Conservation (phyloP, 1,140 invertebrate genomes). For the Drosophila oshimai region DNA sequence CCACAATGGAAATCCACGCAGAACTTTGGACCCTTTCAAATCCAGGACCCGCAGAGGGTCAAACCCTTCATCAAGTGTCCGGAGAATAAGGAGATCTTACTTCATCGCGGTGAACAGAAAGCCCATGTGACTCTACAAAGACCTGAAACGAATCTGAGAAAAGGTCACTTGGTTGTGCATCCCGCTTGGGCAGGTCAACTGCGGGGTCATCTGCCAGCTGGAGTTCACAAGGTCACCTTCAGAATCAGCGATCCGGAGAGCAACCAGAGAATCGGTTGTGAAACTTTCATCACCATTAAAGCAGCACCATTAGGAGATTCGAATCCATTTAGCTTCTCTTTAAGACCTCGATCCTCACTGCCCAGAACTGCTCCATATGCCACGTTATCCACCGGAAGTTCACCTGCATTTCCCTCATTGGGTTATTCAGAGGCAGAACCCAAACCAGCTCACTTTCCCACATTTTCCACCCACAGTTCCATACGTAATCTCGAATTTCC, state of each 20-base stretch:
- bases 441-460: constrained; percentile 4
- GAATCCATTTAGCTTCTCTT: not conserved
- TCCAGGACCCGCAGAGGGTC: constrained; percentile 41
- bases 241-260: constrained; percentile 85
- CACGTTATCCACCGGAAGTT: not conserved
- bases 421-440: not conserved
- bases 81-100: constrained; percentile 84
- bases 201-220: constrained; percentile 85
- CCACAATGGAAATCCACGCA: not conserved
- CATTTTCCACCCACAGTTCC: constrained; percentile 1
- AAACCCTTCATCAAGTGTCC: constrained; percentile 87
- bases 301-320: constrained; percentile 24
- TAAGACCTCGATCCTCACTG: not conserved
- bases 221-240: constrained; percentile 85
- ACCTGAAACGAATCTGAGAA: constrained; percentile 88
- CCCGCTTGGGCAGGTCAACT: constrained; percentile 87
- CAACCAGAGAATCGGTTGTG: constrained; percentile 85
- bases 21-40: not conserved
- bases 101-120: constrained; percentile 84
- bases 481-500: not conserved
- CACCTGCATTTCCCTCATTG: not conserved
- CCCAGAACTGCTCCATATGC: constrained; percentile 7
- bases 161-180: constrained; percentile 86
- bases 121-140: constrained; percentile 85
- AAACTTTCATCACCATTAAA: constrained; percentile 86